These are phyloP conservation scores for Agapornis canus DNA, from an alignment of 2,797 vertebrate species.

Conservation along the genomic window DNA sequence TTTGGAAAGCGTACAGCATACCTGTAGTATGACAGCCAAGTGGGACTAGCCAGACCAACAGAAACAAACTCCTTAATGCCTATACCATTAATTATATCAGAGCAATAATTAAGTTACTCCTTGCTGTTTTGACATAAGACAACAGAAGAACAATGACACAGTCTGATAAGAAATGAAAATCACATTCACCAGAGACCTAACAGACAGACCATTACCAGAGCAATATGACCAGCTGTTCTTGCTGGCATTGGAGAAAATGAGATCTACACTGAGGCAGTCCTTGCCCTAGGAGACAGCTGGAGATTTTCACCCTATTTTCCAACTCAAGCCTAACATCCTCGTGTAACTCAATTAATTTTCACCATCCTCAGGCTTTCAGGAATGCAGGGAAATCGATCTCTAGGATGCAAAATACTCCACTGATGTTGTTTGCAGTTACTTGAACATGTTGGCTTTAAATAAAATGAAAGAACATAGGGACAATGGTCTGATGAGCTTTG, in stretches of 20 bases:
- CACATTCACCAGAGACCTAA: neutral
- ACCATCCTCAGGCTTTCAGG: neutral
- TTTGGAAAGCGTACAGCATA: neutral
- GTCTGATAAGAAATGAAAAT: conserved; percentile 7
- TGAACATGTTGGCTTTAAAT: neutral
- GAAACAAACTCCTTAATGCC: neutral
- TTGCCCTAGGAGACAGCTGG: accelerated
- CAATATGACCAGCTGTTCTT: neutral
- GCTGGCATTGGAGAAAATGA: neutral
- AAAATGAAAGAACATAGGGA: neutral
- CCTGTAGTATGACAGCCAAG: neutral
- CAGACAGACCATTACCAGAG: neutral
- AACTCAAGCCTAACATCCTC: neutral
- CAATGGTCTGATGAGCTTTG: neutral
- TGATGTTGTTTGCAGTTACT: neutral
- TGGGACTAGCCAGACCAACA: neutral
- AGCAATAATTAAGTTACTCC: neutral
- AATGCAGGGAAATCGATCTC: neutral
- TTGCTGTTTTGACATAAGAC: neutral
- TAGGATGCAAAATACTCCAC: neutral
- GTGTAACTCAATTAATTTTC: neutral
- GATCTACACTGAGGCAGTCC: neutral
- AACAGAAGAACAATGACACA: neutral
- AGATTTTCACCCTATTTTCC: neutral
- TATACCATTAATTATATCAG: neutral